These are phyloP conservation scores for Avahi laniger DNA, from an alignment of 2,797 vertebrate species.

Conservation along the genomic window DNA sequence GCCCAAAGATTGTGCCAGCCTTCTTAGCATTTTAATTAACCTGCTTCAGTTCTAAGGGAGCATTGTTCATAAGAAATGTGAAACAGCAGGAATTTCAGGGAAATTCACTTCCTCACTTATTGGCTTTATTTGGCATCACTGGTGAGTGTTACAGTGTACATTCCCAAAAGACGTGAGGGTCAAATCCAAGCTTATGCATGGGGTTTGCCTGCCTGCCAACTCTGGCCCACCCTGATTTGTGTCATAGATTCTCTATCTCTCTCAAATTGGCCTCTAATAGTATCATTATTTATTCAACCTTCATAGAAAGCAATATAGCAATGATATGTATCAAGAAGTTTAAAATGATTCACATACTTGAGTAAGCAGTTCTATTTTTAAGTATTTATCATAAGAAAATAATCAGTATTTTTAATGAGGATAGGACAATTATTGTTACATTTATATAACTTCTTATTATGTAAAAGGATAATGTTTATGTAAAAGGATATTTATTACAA, in stretches of 20 bases:
- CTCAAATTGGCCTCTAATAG: neutral
- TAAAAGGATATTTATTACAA: conserved; percentile 66
- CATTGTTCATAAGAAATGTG: neutral
- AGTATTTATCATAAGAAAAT: conserved; percentile 58
- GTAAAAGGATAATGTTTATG: conserved; percentile 66
- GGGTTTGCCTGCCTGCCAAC: neutral
- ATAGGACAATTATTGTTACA: conserved; percentile 54
- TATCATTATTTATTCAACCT: conserved; percentile 45
- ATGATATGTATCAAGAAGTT: conserved; percentile 51
- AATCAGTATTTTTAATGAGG: conserved; percentile 68
- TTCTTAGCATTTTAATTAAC: conserved; percentile 41
- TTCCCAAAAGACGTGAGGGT: neutral
- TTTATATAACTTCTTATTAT: conserved; percentile 67
- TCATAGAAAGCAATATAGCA: conserved; percentile 54
- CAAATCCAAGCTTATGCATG: neutral
- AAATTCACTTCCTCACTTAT: neutral
- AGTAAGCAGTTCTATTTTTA: conserved; percentile 68
- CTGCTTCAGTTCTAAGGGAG: neutral
- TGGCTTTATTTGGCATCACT: neutral
- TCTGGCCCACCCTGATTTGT: neutral
- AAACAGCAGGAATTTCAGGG: neutral
- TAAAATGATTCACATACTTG: conserved; percentile 63
- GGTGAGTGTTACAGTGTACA: neutral
- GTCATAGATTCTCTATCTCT: neutral
- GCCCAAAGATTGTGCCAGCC: neutral